phyloP scores from a whole-genome alignment of 2,113 vertebrate genomes.

The Mobula hypostoma region DNA sequence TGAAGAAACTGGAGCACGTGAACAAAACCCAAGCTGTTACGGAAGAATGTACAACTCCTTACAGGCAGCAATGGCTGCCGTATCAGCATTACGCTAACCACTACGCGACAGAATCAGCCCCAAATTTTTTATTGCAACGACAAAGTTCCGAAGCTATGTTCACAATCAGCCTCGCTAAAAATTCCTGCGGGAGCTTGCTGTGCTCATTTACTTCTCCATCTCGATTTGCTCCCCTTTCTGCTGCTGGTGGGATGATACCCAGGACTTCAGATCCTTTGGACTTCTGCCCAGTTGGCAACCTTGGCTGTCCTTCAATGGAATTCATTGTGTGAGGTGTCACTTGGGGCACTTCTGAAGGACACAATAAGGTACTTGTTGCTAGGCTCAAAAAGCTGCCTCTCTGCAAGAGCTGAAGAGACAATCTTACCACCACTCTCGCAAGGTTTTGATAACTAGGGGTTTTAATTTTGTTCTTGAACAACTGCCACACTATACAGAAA shows the following conservation, averaged over 20 bases:
- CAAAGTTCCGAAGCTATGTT: too few relatives aligned
- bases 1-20: too few relatives aligned
- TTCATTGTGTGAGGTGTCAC: background rate
- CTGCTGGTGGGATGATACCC: background rate
- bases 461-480: background rate
- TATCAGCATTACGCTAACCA: too few relatives aligned
- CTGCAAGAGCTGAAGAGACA: background rate
- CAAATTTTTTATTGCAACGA: too few relatives aligned
- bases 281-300: background rate
- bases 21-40: too few relatives aligned
- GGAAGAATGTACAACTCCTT: too few relatives aligned
- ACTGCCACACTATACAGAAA: background rate
- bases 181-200: background rate
- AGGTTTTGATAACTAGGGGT: background rate
- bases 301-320: background rate
- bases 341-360: constrained; percentile 2
- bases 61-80: too few relatives aligned
- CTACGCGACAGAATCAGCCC: too few relatives aligned
- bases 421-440: background rate
- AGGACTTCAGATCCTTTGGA: background rate
- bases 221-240: background rate
- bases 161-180: background rate
- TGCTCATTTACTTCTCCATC: background rate
- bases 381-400: background rate
- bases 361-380: background rate